Conservation (phyloP, 2,797 vertebrate genomes). For the Poecilia wingei region DNA sequence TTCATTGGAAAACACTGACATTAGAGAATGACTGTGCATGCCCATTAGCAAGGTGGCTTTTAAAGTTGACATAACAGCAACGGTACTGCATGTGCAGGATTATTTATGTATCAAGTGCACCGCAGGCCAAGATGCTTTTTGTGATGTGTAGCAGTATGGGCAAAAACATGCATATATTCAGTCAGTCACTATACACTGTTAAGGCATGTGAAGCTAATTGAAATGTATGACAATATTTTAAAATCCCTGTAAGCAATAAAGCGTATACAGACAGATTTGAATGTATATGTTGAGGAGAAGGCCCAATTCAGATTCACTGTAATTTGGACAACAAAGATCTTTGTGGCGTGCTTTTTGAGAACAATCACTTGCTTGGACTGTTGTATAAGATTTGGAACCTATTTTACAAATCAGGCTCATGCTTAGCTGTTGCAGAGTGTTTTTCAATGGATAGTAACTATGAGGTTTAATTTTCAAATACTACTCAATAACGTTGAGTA, state of each 20-base stretch:
- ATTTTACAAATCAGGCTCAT: not conserved
- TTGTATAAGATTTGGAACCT: not conserved
- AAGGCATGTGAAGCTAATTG: constrained; percentile 29
- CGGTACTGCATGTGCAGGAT: constrained; percentile 24
- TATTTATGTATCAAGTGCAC: constrained; percentile 53
- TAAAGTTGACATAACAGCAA: constrained; percentile 47
- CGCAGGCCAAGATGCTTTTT: constrained; percentile 43
- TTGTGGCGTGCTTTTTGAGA: not conserved
- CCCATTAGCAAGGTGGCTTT: constrained; percentile 46
- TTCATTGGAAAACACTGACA: constrained; percentile 52
- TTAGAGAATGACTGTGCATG: constrained; percentile 39
- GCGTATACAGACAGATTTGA: not conserved
- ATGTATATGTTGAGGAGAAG: not conserved
- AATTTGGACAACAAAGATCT: not conserved
- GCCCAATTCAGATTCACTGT: not conserved
- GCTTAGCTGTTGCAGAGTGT: not conserved
- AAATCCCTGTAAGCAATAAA: not conserved
- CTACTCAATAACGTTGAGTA: constrained; percentile 17
- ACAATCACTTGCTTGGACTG: not conserved
- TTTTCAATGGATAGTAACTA: constrained; percentile 40
- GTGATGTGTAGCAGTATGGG: constrained; percentile 34
- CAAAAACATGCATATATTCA: constrained; percentile 48
- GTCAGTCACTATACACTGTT: constrained; percentile 37
- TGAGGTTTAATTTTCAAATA: constrained; percentile 38
- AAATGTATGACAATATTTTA: constrained; percentile 20